Percentiles rank a stretch among this genome's conserved stretches.
These are phyloP conservation scores for Neocrepidodera transversa DNA, from an alignment of 2,888 invertebrate genomes.

Conservation along the genomic window DNA sequence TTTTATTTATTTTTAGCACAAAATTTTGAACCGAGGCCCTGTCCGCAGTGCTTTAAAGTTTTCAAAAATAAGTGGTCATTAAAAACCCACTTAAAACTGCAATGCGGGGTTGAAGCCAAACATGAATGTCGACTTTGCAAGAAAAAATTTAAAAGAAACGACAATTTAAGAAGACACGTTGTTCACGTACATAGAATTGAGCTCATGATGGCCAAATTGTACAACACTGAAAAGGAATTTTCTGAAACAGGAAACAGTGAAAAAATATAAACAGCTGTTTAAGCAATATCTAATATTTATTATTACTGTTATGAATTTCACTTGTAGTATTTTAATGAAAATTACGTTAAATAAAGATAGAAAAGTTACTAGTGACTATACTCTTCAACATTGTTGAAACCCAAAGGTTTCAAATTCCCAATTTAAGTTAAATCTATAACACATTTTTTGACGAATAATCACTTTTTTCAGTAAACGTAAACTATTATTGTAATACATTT, in stretches of 20 bases:
- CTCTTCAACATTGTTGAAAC: too few species aligned
- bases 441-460: too few species aligned
- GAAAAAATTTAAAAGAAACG: slow-evolving; percentile 32
- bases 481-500: too few species aligned
- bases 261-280: too few species aligned
- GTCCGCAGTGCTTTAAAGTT: slow-evolving; percentile 40
- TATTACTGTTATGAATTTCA: too few species aligned
- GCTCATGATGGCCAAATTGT: not conserved
- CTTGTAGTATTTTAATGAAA: too few species aligned
- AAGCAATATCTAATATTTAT: too few species aligned
- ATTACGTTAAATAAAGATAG: too few species aligned
- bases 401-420: too few species aligned
- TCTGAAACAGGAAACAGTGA: not conserved
- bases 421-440: too few species aligned
- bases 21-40: slow-evolving; percentile 16
- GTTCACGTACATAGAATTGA: slow-evolving; percentile 16
- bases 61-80: slow-evolving; percentile 46
- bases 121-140: slow-evolving; percentile 36
- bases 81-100: slow-evolving; percentile 43
- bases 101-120: slow-evolving; percentile 42
- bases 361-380: too few species aligned
- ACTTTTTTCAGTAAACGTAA: too few species aligned
- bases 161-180: slow-evolving; percentile 29
- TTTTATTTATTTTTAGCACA: slow-evolving; percentile 14
- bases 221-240: not conserved